Evolutionary conservation across 2,888 invertebrate genomes (phyloP), one percentile per base, ranked within the genome.

Genomic region (Chrysolina americana): DNA sequence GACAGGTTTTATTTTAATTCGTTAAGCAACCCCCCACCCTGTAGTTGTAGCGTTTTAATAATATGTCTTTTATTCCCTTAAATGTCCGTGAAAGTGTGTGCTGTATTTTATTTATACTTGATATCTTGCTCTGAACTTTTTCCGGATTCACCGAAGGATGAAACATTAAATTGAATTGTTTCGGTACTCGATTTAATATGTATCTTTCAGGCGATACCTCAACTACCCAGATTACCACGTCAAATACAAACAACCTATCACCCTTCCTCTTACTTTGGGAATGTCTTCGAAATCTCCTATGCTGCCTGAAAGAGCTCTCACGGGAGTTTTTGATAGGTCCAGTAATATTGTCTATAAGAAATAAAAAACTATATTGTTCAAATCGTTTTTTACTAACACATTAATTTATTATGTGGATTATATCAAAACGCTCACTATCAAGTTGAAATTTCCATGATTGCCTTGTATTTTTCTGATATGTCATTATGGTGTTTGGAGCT

Each of bases 201-300:
- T 86, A 64, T 17, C 9, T 68, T 56, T 68, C 68, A 92, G 91
- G 19, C 88, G 87, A 0, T 92, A 92, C 80, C 83, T 91, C 68
- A 89, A 89, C 73, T 91, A 89, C 86, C 92, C 92, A 17, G 87
- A 87, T 81, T 90, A 88, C 82, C 91, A 91, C 80, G 89, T 90
- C 65, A 90, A 90, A 78, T 92, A 93, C 83, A 92, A 91, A 82
- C 89, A 90, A 81, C 92, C 92, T 0, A 74, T 87, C 19, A 90
- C 90, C n/a, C 81, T 92, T 48, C 91, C 92, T 0, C 83, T 87
- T 41, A 89, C 87, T 9, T 85, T 88, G 28, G 91, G 90, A 21
- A 89, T 91, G 41, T 89, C 90, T 0, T 88, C 88, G 59, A 88
- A 87, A 17, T 84, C 89, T 17, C 92, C 92, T 0, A 84, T 89